Evolutionary conservation across 2,888 invertebrate species (phyloP).

Genomic region (Caenorhabditis macrosperma): DNA sequence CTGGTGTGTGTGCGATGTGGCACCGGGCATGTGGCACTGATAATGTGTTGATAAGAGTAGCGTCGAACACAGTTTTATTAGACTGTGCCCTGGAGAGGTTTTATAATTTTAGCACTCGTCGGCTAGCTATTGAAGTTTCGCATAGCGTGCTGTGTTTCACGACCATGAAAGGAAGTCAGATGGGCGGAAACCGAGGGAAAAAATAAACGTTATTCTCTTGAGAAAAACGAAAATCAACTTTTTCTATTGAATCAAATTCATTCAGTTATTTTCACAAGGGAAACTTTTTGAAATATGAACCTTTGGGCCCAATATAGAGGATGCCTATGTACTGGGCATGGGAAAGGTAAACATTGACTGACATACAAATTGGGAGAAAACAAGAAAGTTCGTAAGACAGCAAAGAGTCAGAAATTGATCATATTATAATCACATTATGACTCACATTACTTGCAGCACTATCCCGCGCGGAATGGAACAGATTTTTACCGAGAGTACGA

Average conservation of each 20-base stretch:
- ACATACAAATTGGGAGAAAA: background rate
- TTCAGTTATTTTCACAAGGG: no score
- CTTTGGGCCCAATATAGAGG: no score
- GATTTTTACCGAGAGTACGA: slow-evolving; percentile 77
- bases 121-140: background rate
- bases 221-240: no score
- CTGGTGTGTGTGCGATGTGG: slow-evolving; percentile 17
- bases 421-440: background rate
- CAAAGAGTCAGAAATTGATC: background rate
- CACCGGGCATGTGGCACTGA: slow-evolving; percentile 40
- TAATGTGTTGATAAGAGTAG: slow-evolving; percentile 14
- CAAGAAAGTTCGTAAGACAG: background rate
- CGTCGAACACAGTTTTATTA: slow-evolving; percentile 4
- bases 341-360: no score
- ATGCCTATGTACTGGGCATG: no score
- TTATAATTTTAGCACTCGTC: background rate
- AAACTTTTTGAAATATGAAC: no score
- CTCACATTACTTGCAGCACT: no score
- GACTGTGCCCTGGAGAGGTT: background rate
- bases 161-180: background rate
- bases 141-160: background rate
- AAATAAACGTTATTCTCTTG: no score
- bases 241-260: no score
- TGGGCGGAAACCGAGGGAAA: background rate
- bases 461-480: slow-evolving; percentile 69